phyloP scores from a whole-genome alignment of 1,140 invertebrate genomes.

The Babylonia areolata region DNA sequence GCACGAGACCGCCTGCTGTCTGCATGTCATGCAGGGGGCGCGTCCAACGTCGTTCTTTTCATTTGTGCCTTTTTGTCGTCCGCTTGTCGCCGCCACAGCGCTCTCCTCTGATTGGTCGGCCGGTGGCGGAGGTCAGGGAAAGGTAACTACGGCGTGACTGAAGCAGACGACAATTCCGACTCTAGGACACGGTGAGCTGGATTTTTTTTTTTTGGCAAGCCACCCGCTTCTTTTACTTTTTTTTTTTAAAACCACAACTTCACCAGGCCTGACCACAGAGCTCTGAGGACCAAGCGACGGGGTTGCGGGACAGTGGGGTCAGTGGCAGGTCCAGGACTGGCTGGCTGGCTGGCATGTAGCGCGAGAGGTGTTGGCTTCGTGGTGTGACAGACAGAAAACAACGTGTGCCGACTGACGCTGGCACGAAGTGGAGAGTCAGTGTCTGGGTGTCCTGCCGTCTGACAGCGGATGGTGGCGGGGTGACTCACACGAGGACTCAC shows the following conservation, averaged over 20 bases:
- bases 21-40: background rate
- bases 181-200: background rate
- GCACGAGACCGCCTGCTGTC: constrained; percentile 5
- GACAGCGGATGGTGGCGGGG: background rate
- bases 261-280: background rate
- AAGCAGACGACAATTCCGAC: constrained; percentile 22
- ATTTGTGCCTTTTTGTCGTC: constrained; percentile 15
- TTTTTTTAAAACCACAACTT: background rate
- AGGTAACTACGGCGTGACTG: constrained; percentile 24
- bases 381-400: background rate
- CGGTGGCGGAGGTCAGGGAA: constrained; percentile 16
- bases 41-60: background rate
- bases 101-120: background rate
- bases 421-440: background rate
- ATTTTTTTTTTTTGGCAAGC: too few species aligned
- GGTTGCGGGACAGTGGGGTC: background rate
- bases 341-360: background rate
- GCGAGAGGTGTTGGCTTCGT: background rate
- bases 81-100: constrained; percentile 19
- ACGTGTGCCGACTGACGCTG: background rate
- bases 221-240: too few species aligned
- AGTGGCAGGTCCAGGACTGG: background rate
- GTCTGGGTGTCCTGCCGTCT: background rate
- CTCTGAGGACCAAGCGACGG: too few species aligned
- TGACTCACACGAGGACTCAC: background rate